Evolutionary conservation across 2,113 vertebrate species (phyloP).

Genomic region (Colossoma macropomum): DNA sequence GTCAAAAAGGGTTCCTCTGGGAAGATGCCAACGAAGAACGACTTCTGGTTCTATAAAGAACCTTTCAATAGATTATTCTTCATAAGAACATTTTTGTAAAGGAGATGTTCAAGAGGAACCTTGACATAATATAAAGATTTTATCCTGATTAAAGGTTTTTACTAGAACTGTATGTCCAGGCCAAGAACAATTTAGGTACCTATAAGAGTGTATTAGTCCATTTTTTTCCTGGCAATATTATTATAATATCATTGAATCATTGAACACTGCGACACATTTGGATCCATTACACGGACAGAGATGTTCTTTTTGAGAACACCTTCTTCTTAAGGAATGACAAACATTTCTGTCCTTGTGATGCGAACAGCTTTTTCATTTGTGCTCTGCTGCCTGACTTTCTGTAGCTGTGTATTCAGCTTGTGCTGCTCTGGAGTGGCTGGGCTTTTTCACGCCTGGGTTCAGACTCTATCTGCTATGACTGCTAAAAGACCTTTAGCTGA

Average conservation of each 20-base stretch:
- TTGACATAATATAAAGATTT: no score
- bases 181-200: no score
- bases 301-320: not conserved
- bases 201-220: no score
- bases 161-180: no score
- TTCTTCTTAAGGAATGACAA: not conserved
- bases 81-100: no score
- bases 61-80: no score
- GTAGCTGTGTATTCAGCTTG: not conserved
- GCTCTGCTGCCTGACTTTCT: not conserved
- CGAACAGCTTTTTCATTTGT: not conserved
- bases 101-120: no score
- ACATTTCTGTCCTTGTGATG: not conserved
- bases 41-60: no score
- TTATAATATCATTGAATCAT: not conserved
- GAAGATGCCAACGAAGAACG: no score
- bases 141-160: no score
- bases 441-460: not conserved
- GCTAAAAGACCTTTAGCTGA: constrained; percentile 25
- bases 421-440: not conserved
- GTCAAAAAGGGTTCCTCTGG: no score
- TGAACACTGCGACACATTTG: not conserved
- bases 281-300: not conserved
- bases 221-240: no score
- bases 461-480: not conserved